These are phyloP conservation scores for Bombus pyrosoma DNA, from an alignment of 1,140 invertebrate genomes.

Conservation along the genomic window DNA sequence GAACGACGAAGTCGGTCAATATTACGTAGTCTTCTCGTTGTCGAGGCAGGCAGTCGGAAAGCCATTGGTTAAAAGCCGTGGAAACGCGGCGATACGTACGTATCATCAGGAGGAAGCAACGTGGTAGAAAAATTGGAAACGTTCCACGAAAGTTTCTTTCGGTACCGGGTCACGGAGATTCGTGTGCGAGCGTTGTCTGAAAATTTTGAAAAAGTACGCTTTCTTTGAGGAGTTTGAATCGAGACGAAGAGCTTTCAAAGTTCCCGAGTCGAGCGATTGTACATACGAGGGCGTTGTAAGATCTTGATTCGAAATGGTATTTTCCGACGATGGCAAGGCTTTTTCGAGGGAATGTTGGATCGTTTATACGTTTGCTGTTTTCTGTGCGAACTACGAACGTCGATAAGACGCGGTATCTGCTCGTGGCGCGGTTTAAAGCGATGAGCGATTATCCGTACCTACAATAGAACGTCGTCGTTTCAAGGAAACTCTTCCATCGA, in stretches of 20 bases:
- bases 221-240: neutral
- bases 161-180: neutral
- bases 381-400: neutral
- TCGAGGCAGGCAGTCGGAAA: slow-evolving; percentile 17
- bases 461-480: neutral
- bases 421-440: too few relatives aligned
- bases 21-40: neutral
- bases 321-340: too few relatives aligned
- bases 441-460: slow-evolving; percentile 1
- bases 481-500: neutral
- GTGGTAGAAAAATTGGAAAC: slow-evolving; percentile 57
- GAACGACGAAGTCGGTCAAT: slow-evolving; percentile 33
- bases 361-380: neutral
- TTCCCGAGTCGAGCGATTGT: neutral
- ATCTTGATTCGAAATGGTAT: neutral
- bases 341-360: neutral
- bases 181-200: neutral
- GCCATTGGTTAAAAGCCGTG: slow-evolving; percentile 57
- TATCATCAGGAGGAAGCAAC: neutral
- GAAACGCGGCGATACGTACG: slow-evolving; percentile 48
- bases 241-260: neutral
- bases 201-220: neutral
- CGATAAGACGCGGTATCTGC: neutral
- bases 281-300: neutral
- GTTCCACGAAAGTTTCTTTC: slow-evolving; percentile 53